phyloP scores from a whole-genome alignment of 2,113 vertebrate genomes.

The Phyllostomus hastatus region DNA sequence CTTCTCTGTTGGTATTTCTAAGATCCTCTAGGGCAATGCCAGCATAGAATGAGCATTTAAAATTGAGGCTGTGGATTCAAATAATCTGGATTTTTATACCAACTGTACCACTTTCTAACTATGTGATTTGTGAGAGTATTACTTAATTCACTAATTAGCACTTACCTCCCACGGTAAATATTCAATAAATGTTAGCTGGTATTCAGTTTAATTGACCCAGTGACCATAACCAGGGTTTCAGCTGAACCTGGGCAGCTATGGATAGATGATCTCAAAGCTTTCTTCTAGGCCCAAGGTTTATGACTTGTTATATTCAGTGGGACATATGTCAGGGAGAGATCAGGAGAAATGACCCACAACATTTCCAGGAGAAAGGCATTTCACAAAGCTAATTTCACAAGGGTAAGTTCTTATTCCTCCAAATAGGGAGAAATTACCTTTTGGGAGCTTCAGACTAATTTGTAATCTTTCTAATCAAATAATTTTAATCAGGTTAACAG shows the following conservation, averaged over 20 bases:
- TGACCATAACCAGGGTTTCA: background rate
- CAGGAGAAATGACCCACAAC: background rate
- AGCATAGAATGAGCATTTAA: background rate
- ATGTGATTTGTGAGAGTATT: background rate
- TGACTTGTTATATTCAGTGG: background rate
- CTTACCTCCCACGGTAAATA: background rate
- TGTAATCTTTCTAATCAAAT: background rate
- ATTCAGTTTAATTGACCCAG: background rate
- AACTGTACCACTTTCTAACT: background rate
- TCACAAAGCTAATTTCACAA: constrained; percentile 38
- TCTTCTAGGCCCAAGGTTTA: background rate
- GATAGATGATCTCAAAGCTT: background rate
- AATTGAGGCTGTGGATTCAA: background rate
- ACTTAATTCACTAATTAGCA: background rate
- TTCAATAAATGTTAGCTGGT: constrained; percentile 1
- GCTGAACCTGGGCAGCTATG: background rate
- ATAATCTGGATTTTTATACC: background rate
- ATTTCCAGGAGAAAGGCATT: constrained; percentile 12
- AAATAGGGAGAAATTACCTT: background rate
- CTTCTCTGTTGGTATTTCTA: background rate
- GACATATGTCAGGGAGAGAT: background rate
- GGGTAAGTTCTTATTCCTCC: background rate
- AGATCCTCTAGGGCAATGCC: background rate
- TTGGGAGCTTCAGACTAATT: constrained; percentile 12
- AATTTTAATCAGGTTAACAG: background rate